Base-by-base conservation (phyloP, 2,797 vertebrate genomes). In the Chrosomus eos region DNA sequence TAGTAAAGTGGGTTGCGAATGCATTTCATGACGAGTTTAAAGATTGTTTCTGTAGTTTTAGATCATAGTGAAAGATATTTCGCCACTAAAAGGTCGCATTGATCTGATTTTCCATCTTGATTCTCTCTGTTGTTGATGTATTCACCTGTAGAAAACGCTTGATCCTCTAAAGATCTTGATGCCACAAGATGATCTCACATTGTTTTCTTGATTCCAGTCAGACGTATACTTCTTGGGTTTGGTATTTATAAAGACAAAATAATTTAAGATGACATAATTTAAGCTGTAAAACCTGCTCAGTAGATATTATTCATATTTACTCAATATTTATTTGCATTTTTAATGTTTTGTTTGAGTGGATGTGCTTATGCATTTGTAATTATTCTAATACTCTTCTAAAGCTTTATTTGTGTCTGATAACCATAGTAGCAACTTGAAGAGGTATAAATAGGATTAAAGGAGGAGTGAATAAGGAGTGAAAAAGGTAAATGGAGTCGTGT, bases 51-150 rank as follows among this genome's bases (percentile, higher is more conserved):
- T 60, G 10, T 77, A 60, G 13, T 60, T 62, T 77, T 82, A 83
- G 70, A 82, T 80, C 67, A 85, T 75, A 83, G n/a, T 40, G 36
- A 72, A 45, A 36, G 79, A 66, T 66, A 78, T 64, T 64, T 64
- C 28, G 8, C 6, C 60, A 18, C 26, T 64, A 26, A 16, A 62
- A 28, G 60, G 7, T 62, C 1, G 1, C n/a, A 62, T 16, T 62
- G 60, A 28, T 64, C 11, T 23, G 64, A 40, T 55, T 60, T 72
- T 53, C n/a, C 58, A 66, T 78, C 83, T 88, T 88, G 68, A 81
- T 88, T 87, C 76, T 31, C 60, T 33, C 51, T 36, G 67, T 83
- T 79, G 18, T 72, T 78, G n/a, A 80, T 31, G 5, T 58, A 33
- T 80, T 26, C 14, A 23, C 51, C 51, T 26, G 45, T 53, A 74